Percentiles rank a stretch among this genome's conserved stretches.
Conservation (phyloP, 2,888 invertebrate genomes). For the Polyommatus iphigenia region DNA sequence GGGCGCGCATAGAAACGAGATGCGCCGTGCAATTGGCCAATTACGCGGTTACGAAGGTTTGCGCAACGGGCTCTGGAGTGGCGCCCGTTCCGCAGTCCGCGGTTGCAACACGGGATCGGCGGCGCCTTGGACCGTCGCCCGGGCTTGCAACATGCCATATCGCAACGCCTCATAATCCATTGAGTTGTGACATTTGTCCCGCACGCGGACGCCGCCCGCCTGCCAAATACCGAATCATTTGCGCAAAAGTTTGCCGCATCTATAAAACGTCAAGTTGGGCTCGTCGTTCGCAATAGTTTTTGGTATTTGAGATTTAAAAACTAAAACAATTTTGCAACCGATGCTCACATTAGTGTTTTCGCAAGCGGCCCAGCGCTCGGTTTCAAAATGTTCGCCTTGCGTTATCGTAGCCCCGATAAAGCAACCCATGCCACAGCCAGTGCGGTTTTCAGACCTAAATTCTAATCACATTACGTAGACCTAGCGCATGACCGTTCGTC, state of each 20-base stretch:
- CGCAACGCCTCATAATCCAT: slow-evolving; percentile 77
- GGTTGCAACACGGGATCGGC: slow-evolving; percentile 78
- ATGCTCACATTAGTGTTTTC: slow-evolving; percentile 80
- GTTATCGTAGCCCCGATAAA: slow-evolving; percentile 78
- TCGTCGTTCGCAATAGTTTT: slow-evolving; percentile 47
- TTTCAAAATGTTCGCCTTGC: slow-evolving; percentile 78
- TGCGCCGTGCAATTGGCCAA: slow-evolving; percentile 63
- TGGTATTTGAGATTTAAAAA: slow-evolving; percentile 71
- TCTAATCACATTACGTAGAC: slow-evolving; percentile 44
- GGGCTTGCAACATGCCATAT: slow-evolving; percentile 78
- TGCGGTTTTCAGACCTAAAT: slow-evolving; percentile 75
- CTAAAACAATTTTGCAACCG: slow-evolving; percentile 79
- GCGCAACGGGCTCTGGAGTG: slow-evolving; percentile 72
- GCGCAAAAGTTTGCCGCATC: slow-evolving; percentile 20
- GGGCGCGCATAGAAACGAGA: slow-evolving; percentile 48
- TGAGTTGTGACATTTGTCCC: slow-evolving; percentile 68
- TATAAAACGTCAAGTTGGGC: slow-evolving; percentile 38
- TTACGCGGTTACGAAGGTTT: slow-evolving; percentile 58
- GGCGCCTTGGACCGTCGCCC: slow-evolving; percentile 77
- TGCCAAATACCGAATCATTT: slow-evolving; percentile 62
- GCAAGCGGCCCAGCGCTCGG: slow-evolving; percentile 78
- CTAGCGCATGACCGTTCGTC: slow-evolving; percentile 32
- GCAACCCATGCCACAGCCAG: slow-evolving; percentile 66
- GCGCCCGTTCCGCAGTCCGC: slow-evolving; percentile 74
- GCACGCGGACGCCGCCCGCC: slow-evolving; percentile 59